Evolutionary conservation across 2,113 vertebrate genomes (phyloP).

Genomic region (Gopherus evgoodei): DNA sequence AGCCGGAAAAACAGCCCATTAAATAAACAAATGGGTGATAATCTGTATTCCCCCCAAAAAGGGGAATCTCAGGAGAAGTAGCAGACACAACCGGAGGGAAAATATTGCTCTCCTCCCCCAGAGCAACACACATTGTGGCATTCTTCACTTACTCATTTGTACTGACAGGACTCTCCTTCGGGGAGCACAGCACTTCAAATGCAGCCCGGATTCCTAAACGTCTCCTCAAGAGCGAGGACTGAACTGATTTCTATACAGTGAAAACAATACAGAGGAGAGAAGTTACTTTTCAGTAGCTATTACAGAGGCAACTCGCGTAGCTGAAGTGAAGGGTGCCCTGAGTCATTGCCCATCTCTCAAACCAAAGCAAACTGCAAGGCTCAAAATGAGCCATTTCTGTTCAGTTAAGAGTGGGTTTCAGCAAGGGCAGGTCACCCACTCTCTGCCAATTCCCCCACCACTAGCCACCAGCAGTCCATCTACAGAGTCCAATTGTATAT

Average conservation of each 20-base stretch:
- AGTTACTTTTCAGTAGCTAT: not conserved
- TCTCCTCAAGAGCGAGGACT: constrained; percentile 92
- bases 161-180: not conserved
- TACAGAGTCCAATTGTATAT: not conserved
- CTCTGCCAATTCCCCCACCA: accelerated
- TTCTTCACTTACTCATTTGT: constrained; percentile 62
- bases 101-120: not conserved
- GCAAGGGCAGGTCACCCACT: not conserved
- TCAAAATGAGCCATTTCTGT: not conserved
- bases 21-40: not conserved
- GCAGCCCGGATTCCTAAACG: constrained; percentile 92
- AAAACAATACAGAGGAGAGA: constrained; percentile 20
- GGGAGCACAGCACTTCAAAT: constrained; percentile 88
- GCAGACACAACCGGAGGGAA: not conserved
- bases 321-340: not conserved
- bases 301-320: not conserved
- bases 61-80: not conserved
- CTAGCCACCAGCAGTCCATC: not conserved
- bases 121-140: not conserved
- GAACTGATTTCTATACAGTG: constrained; percentile 89
- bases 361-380: not conserved
- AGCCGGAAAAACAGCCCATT: not conserved
- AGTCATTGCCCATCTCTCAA: not conserved
- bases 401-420: not conserved
- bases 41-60: not conserved